phyloP scores from a whole-genome alignment of 2,113 vertebrate species.

The Phocoena phocoena region DNA sequence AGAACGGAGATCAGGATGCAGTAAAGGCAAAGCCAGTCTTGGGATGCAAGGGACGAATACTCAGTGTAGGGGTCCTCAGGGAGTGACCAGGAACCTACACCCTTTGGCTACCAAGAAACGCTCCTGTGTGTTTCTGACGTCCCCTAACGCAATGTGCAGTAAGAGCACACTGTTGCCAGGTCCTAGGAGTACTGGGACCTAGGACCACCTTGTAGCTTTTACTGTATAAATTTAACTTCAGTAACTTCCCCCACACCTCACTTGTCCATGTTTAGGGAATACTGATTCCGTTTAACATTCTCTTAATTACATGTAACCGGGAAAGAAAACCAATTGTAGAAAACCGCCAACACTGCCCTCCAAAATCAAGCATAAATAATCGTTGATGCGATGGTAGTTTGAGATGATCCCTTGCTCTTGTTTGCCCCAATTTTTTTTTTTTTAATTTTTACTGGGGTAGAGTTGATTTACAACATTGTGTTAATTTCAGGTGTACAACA shows the following conservation, averaged over 20 bases:
- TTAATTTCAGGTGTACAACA: too few species aligned
- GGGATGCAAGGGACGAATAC: background rate
- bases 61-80: background rate
- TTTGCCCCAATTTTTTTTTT: background rate
- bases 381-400: background rate
- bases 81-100: background rate
- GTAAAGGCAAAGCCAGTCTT: background rate
- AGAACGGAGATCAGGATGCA: background rate
- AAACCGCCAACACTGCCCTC: background rate
- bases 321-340: conserved; percentile 12
- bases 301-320: background rate
- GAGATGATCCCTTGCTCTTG: background rate
- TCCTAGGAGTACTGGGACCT: background rate
- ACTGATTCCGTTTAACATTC: background rate
- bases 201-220: background rate
- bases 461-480: too few species aligned
- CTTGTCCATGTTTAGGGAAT: background rate
- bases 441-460: too few species aligned
- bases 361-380: background rate
- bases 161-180: background rate
- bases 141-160: background rate
- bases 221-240: background rate
- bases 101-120: background rate
- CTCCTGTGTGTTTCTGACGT: background rate
- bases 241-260: background rate